Base-by-base conservation (phyloP, 1,140 invertebrate genomes). In the Megalopta genalis region DNA sequence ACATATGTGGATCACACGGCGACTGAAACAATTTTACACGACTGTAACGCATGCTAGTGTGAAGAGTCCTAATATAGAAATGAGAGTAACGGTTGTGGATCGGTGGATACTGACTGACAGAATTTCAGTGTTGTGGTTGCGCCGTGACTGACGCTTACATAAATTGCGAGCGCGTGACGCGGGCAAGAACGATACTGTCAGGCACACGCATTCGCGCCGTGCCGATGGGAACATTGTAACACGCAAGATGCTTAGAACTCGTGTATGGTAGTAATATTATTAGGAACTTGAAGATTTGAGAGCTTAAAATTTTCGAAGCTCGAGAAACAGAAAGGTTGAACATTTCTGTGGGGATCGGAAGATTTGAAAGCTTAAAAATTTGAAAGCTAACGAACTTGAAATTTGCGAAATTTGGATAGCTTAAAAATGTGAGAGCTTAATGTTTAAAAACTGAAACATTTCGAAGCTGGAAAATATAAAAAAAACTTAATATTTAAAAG, bases 41-140 rank as follows among this genome's bases (percentile, higher is more conserved):
- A n/a, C n/a, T 59, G 25, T 69, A 62, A 68, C 65, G 76, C 76
- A 78, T 78, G 76, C 54, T 78, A 18, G 46, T 57, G 52, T 23
- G n/a, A 54, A 23, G 68, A 18, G 25, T 71, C 14, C 63, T 57
- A 59, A 70, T 71, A 25, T 49, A 9, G 32, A 10, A 70, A 52
- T 70, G 67, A 49, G 18, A 70, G 21, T 70, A 46, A 39, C 39
- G 23, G 54, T 37, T 60, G n/a, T 37, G 10, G 32, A 18, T 27
- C 62, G n/a, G 57, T 37, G 3, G n/a, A n/a, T 27, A 16, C 37
- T 9, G 32, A 57, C 8, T 25, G 62, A 18, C 16, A 39, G 74
- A 69, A 16, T 63, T 52, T 63, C n/a, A 54, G 68, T 18, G 23
- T 12, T 42, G 21, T 27, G 68, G 37, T 16, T 23, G 16, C 16